A percentile compares a stretch with the other conserved stretches of the same genome.
phyloP scores from a whole-genome alignment of 2,888 invertebrate species.

The Octodonta nipae region DNA sequence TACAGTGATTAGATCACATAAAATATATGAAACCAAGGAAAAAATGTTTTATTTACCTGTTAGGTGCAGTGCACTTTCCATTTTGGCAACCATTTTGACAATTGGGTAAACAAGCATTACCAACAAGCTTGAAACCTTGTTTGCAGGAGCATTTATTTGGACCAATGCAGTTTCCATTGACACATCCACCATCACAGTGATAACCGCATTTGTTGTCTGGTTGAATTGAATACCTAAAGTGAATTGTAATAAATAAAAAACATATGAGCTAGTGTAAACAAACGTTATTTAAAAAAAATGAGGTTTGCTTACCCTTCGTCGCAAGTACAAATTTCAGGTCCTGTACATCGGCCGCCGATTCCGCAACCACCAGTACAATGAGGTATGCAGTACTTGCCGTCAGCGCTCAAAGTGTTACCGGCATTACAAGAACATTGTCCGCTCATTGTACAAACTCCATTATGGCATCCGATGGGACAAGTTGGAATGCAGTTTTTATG shows the following conservation, averaged over 20 bases:
- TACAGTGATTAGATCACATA: not conserved
- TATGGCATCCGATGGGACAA: conserved; percentile 54
- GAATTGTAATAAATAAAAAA: not conserved
- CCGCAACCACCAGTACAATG: conserved; percentile 42
- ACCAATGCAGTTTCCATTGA: conserved; percentile 36
- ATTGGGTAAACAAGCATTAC: conserved; percentile 27
- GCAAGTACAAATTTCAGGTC: conserved; percentile 47
- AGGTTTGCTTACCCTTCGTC: conserved; percentile 35
- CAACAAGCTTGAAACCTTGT: conserved; percentile 29
- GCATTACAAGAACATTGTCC: conserved; percentile 51
- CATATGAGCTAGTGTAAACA: not conserved
- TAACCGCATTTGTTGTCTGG: conserved; percentile 26
- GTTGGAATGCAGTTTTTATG: conserved; percentile 45
- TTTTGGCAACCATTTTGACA: conserved; percentile 37
- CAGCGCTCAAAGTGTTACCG: conserved; percentile 42
- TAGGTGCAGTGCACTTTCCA: conserved; percentile 40
- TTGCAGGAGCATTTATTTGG: conserved; percentile 40
- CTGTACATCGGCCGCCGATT: conserved; percentile 41
- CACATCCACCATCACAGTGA: conserved; percentile 32
- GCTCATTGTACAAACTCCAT: conserved; percentile 48
- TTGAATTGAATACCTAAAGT: conserved; percentile 34
- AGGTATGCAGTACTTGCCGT: conserved; percentile 48
- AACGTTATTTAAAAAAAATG: not conserved
- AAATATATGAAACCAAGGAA: no score
- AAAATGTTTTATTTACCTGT: conserved; percentile 26